Percentiles rank a stretch among this genome's conserved stretches.
Conservation (phyloP, 2,797 vertebrate genomes). For the Acipenser ruthenus region DNA sequence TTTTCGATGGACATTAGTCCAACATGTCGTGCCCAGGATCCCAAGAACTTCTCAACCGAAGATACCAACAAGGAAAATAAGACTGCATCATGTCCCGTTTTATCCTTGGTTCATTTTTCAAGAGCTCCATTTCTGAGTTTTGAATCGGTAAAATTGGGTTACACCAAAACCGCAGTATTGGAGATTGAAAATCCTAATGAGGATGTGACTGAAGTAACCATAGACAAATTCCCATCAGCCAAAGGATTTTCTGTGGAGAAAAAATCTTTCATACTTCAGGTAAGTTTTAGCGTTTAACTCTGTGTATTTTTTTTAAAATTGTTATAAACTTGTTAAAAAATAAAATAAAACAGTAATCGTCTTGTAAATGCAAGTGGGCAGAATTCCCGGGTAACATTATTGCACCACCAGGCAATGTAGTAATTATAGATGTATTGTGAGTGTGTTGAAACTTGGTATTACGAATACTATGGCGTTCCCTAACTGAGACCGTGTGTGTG, state of each 20-base stretch:
- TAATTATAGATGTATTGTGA: background rate
- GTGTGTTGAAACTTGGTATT: background rate
- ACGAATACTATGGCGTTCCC: no score
- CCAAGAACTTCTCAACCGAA: background rate
- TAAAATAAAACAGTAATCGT: background rate
- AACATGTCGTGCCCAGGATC: background rate
- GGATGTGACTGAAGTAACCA: slow-evolving; percentile 49
- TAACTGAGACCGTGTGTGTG: no score
- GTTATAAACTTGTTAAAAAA: no score
- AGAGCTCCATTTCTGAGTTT: slow-evolving; percentile 74
- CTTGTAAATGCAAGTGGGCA: background rate
- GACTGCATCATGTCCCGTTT: slow-evolving; percentile 36
- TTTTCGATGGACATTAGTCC: slow-evolving; percentile 43
- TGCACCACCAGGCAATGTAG: background rate
- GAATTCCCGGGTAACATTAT: no score
- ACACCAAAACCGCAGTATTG: slow-evolving; percentile 56
- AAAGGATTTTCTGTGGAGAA: slow-evolving; percentile 68
- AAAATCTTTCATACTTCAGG: slow-evolving; percentile 58
- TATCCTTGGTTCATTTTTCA: slow-evolving; percentile 77
- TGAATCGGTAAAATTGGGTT: slow-evolving; percentile 64
- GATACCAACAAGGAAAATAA: slow-evolving; percentile 45
- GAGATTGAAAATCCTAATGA: slow-evolving; percentile 70
- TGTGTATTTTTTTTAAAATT: no score
- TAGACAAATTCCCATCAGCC: slow-evolving; percentile 58
- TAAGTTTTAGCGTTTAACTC: slow-evolving; percentile 27